Base-by-base conservation (phyloP, 1,140 invertebrate genomes). In the Aphis gossypii region DNA sequence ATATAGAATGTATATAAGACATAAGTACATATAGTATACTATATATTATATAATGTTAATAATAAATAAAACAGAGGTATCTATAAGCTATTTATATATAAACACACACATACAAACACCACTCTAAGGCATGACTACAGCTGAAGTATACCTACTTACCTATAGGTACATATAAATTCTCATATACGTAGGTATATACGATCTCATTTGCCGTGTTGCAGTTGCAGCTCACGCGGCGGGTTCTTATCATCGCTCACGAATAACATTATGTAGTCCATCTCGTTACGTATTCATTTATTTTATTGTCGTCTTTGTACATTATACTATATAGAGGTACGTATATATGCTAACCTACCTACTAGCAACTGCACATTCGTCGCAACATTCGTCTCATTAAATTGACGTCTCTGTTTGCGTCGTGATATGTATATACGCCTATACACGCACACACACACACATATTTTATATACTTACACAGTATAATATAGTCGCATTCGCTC, bases 211-310 rank as follows among this genome's bases (percentile, higher is more conserved):
- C 83, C 23, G 44, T n/a, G 60, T 76, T n/a, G 60, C 30, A 18
- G 60, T 68, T n/a, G 60, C 60, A 68, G 60, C 56, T 60, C 56
- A 68, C 68, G 44, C 44, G 11, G 91, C 46, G 30, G 60, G 60
- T 76, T 46, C 76, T 92, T 84, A 84, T 92, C 91, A 38, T 51
- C 76, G 91, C 21, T 48, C 91, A 92, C 92, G 82, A 84, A 86
- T 48, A 48, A 56, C 54, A 56, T 56, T 38, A 89, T 56, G 25
- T 20, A 14, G 23, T 8, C 20, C 46, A 48, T 48, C 48, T 86
- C 82, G 82, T 93, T 86, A 93, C 38, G 48, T 93, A 93, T 93
- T 93, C 92, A 84, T 93, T 93, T 86, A 93, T 93, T 93, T 93
- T 86, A 93, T 93, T 86, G 48, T 86, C 82, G 92, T 92, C 38